phyloP scores from a whole-genome alignment of 1,140 invertebrate species.

The Chymomyza costata region DNA sequence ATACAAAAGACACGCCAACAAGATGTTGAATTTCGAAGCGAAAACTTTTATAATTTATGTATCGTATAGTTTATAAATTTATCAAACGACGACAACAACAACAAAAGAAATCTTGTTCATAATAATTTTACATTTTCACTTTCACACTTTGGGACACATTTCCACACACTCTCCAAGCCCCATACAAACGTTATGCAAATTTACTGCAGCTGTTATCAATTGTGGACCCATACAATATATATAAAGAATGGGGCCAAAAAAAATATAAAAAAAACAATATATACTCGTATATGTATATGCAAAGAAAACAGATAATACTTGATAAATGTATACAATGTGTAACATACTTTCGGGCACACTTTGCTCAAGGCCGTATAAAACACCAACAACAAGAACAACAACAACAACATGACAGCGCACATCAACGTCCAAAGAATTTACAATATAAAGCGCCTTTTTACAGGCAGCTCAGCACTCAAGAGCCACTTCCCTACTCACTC shows the following conservation, averaged over 20 bases:
- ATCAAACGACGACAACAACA: too few relatives aligned
- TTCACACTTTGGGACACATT: constrained; percentile 46
- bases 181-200: constrained; percentile 64
- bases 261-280: constrained; percentile 20
- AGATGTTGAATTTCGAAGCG: neutral
- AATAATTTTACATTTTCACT: constrained; percentile 35
- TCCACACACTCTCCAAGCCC: too few relatives aligned
- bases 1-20: too few relatives aligned
- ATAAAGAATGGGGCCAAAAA: constrained; percentile 32
- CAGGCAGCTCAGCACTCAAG: constrained; percentile 26
- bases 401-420: constrained; percentile 13
- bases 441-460: constrained; percentile 67
- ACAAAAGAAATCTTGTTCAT: too few relatives aligned
- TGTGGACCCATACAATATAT: constrained; percentile 25
- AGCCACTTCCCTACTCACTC: neutral
- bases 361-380: constrained; percentile 18
- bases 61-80: too few relatives aligned
- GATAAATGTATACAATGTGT: constrained; percentile 61
- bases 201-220: constrained; percentile 64
- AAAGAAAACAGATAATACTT: constrained; percentile 59
- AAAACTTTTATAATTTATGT: too few relatives aligned
- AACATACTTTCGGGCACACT: neutral
- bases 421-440: constrained; percentile 46
- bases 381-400: constrained; percentile 18
- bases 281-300: too few relatives aligned